phyloP scores from a whole-genome alignment of 2,797 vertebrate genomes.

The Arctocebus calabarensis region DNA sequence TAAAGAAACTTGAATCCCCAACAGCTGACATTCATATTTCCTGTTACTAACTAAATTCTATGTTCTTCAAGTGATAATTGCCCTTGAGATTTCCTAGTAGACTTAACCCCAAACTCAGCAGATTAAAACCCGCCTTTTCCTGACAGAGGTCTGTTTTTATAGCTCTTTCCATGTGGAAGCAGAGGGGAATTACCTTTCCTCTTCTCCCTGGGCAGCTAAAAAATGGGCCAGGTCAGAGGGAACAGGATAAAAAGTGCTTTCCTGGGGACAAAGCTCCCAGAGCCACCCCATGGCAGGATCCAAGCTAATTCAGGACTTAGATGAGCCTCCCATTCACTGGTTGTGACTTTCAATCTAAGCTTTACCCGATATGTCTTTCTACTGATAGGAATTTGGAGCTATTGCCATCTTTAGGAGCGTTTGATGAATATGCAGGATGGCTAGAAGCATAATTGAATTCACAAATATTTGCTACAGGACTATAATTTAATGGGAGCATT shows the following conservation, averaged over 20 bases:
- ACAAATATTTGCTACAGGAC: constrained; percentile 49
- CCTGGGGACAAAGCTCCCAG: constrained; percentile 64
- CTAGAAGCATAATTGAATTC: constrained; percentile 53
- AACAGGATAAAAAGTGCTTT: constrained; percentile 68
- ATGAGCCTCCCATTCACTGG: constrained; percentile 35
- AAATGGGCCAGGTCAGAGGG: constrained; percentile 59
- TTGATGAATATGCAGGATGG: not conserved
- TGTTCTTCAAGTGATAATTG: constrained; percentile 80
- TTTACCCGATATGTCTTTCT: constrained; percentile 41
- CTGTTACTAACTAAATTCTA: constrained; percentile 81
- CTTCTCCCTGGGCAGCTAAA: constrained; percentile 69
- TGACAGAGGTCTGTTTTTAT: constrained; percentile 72
- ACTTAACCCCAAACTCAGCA: constrained; percentile 73
- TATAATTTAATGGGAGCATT: constrained; percentile 55
- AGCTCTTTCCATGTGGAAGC: constrained; percentile 78
- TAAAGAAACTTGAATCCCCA: constrained; percentile 82
- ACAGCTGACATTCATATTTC: constrained; percentile 81
- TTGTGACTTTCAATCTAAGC: constrained; percentile 38
- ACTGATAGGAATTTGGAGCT: constrained; percentile 54
- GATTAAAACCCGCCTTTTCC: constrained; percentile 74
- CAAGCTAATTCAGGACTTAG: not conserved
- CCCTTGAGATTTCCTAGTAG: constrained; percentile 78
- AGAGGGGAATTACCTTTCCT: constrained; percentile 72
- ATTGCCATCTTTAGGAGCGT: constrained; percentile 11
- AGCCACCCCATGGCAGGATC: constrained; percentile 3